Evolutionary conservation across 2,888 invertebrate genomes (phyloP).

Genomic region (Neria commutata): DNA sequence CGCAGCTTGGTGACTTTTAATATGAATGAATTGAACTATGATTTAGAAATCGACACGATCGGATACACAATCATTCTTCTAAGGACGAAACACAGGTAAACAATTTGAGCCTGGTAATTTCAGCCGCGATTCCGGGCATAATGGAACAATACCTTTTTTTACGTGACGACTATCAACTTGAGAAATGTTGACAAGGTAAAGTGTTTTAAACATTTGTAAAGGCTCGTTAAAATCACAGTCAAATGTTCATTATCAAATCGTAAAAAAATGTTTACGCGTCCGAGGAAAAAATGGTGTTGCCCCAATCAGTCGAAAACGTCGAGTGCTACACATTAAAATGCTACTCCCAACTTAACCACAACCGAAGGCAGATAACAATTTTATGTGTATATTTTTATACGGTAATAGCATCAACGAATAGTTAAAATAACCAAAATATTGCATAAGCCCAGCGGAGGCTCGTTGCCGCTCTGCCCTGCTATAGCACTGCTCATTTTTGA

Average conservation of each 20-base stretch:
- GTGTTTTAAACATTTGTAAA: conserved; percentile 4
- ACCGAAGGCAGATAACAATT: conserved; percentile 23
- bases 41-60: too few species aligned
- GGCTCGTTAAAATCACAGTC: conserved; percentile 21
- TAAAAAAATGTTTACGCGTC: conserved; percentile 31
- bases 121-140: too few species aligned
- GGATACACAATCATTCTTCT: too few species aligned
- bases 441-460: too few species aligned
- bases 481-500: background rate
- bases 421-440: background rate
- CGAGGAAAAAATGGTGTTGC: conserved; percentile 10
- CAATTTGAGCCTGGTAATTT: too few species aligned
- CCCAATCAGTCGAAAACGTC: conserved; percentile 4
- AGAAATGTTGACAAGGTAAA: too few species aligned
- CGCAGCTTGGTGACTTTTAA: too few species aligned
- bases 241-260: conserved; percentile 37
- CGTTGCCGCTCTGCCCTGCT: conserved; percentile 18
- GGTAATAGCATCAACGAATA: conserved; percentile 17
- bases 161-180: too few species aligned
- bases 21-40: too few species aligned
- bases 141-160: too few species aligned
- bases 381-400: conserved; percentile 23
- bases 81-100: too few species aligned
- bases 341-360: conserved; percentile 18
- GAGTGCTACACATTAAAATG: background rate